Conservation (phyloP, 2,797 vertebrate species). For the Sus cebifrons region DNA sequence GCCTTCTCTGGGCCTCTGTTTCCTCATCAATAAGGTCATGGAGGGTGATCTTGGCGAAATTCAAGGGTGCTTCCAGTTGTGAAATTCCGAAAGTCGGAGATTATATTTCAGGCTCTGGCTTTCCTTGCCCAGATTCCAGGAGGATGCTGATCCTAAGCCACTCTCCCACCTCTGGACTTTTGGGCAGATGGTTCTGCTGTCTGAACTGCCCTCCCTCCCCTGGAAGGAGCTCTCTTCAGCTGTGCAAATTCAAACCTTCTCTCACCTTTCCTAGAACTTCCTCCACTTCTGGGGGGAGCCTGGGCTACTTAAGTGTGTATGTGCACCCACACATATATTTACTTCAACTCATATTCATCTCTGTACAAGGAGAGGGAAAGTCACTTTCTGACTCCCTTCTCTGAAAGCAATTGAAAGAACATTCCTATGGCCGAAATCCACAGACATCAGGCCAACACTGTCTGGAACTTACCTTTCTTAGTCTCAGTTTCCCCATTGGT, state of each 20-base stretch:
- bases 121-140: not conserved
- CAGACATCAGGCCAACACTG: not conserved
- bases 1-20: not conserved
- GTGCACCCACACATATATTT: not conserved
- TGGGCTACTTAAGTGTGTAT: not conserved
- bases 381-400: not conserved
- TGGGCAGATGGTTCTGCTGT: not conserved
- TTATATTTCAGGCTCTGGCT: not conserved
- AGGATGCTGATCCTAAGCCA: not conserved
- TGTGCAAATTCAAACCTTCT: not conserved
- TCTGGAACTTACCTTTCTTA: conserved; percentile 11
- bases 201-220: not conserved
- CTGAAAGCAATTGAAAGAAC: not conserved
- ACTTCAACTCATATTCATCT: not conserved
- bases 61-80: not conserved
- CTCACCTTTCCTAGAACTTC: not conserved
- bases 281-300: not conserved
- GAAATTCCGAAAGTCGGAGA: not conserved
- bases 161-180: not conserved
- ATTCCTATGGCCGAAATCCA: not conserved
- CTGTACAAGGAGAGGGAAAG: not conserved
- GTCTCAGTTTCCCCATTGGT: conserved; percentile 25
- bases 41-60: not conserved
- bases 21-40: not conserved
- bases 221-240: not conserved